Percentiles rank a stretch among this genome's conserved stretches.
Evolutionary conservation across 2,888 invertebrate genomes (phyloP).

Genomic region (Acheta domesticus): DNA sequence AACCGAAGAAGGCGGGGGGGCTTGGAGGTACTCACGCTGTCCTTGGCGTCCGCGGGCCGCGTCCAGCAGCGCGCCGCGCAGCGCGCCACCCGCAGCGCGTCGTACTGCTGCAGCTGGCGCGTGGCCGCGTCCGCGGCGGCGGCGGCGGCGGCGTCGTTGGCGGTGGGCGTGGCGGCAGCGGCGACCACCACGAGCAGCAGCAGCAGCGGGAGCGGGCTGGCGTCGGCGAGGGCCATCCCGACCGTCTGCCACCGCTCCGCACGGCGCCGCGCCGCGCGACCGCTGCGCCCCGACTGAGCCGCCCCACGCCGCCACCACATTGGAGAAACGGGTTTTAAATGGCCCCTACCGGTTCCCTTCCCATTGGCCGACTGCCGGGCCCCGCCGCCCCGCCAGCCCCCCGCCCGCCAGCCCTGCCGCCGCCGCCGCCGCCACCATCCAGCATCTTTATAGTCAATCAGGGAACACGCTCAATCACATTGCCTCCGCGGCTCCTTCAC

Average conservation of each 20-base stretch:
- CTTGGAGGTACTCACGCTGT: background rate
- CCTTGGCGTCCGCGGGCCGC: slow-evolving; percentile 34
- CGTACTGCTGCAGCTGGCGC: slow-evolving; percentile 47
- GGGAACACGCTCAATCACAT: too few relatives aligned
- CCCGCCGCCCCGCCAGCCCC: background rate
- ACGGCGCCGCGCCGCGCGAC: background rate
- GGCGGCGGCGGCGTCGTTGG: background rate
- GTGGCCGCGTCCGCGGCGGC: background rate
- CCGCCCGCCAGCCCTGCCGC: background rate
- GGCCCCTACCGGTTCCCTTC: slow-evolving; percentile 18
- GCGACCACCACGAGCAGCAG: background rate
- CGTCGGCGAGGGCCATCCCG: background rate
- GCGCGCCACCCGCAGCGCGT: slow-evolving; percentile 56
- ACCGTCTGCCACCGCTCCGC: slow-evolving; percentile 21
- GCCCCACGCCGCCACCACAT: background rate
- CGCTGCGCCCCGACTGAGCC: background rate
- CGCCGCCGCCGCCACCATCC: background rate
- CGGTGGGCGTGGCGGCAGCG: background rate
- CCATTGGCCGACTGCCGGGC: background rate
- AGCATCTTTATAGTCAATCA: background rate
- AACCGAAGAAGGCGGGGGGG: too few relatives aligned
- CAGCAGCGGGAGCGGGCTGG: background rate
- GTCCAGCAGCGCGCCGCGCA: slow-evolving; percentile 59
- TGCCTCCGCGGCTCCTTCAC: too few relatives aligned
- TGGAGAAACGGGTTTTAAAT: slow-evolving; percentile 18